These are phyloP conservation scores for Acomys russatus DNA, from an alignment of 2,797 vertebrate species.

Conservation along the genomic window DNA sequence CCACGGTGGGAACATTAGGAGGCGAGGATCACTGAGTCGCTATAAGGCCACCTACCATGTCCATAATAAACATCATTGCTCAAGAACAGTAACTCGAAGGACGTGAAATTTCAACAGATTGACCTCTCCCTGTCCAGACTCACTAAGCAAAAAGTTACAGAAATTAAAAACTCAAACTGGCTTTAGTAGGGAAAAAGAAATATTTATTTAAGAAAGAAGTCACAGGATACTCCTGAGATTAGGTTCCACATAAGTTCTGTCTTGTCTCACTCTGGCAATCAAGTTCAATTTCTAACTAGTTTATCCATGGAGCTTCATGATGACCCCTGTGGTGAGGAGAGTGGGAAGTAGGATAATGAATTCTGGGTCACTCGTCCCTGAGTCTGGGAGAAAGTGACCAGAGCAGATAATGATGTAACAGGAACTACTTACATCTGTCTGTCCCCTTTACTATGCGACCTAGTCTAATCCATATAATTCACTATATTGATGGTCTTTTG, in stretches of 20 bases:
- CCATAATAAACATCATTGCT: neutral
- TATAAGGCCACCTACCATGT: neutral
- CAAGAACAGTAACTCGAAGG: neutral
- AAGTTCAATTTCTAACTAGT: neutral
- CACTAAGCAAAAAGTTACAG: conserved; percentile 29
- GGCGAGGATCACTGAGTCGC: neutral
- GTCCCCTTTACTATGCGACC: neutral
- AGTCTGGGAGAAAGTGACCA: neutral
- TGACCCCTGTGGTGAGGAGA: neutral
- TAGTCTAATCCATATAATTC: neutral
- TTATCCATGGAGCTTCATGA: neutral
- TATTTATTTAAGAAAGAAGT: neutral
- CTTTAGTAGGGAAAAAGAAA: neutral
- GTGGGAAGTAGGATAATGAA: fast-evolving
- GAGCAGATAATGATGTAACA: neutral
- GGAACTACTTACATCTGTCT: fast-evolving
- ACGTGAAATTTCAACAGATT: neutral
- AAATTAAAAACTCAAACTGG: neutral
- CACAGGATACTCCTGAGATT: neutral
- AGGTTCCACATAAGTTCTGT: neutral
- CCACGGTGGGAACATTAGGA: neutral
- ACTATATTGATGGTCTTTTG: neutral
- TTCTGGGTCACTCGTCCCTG: neutral
- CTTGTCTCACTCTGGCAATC: neutral
- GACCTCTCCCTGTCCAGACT: neutral